Percentiles rank a stretch among this genome's conserved stretches.
Conservation (phyloP, 92 coral and sea anemone genomes). For the Zoanthus solanderi region DNA sequence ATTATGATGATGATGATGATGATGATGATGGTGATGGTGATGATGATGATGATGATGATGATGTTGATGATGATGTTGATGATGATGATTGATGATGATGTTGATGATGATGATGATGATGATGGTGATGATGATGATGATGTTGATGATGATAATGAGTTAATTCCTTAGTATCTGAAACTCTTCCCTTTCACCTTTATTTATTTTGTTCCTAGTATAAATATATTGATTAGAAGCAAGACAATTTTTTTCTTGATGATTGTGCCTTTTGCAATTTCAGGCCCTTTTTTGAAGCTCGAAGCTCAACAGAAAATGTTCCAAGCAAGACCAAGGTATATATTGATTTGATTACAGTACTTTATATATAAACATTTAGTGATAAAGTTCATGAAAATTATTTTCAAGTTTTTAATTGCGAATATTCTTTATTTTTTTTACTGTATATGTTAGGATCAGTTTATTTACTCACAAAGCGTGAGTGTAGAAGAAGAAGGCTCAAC, state of each 20-base stretch:
- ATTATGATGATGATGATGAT: too few species aligned
- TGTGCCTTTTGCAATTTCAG: slow-evolving; percentile 51
- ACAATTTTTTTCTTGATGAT: not conserved
- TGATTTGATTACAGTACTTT: not conserved
- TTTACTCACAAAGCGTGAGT: not conserved
- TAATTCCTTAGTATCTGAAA: too few species aligned
- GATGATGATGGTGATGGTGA: too few species aligned
- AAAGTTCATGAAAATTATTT: not conserved
- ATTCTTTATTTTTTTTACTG: not conserved
- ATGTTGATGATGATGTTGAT: too few species aligned
- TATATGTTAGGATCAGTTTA: not conserved
- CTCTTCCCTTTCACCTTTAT: too few species aligned
- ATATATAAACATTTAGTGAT: not conserved
- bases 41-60: too few species aligned
- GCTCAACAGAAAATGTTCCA: slow-evolving; percentile 81
- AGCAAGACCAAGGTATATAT: slow-evolving; percentile 64
- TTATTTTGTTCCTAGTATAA: too few species aligned
- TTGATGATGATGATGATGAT: too few species aligned
- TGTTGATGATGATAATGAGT: too few species aligned
- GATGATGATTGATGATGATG: too few species aligned
- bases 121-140: too few species aligned
- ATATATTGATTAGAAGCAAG: not conserved
- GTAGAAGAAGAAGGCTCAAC: slow-evolving; percentile 27
- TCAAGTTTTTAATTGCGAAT: too few species aligned
- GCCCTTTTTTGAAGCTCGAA: slow-evolving; percentile 91